Evolutionary conservation across 2,797 vertebrate genomes (phyloP), one percentile per base, ranked within the genome.

Genomic region (Otus scops): DNA sequence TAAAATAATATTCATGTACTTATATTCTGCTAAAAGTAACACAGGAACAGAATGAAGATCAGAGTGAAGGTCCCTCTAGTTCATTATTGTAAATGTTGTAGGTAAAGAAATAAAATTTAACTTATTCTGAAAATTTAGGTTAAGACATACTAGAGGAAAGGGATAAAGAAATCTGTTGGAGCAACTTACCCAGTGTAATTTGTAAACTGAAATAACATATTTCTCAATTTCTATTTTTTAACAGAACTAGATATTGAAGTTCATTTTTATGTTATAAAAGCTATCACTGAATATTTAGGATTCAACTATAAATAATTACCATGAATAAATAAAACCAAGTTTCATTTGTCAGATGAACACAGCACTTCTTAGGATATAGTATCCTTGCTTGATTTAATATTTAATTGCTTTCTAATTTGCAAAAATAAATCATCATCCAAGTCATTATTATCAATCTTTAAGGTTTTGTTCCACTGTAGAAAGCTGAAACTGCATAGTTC

Each of bases 401-500:
- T 95, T 87, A 92, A 87, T 81, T 89, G 45, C 59, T 74, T 95
- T 85, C 59, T 85, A 77, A 80, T 92, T 87, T 94, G 54, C 39
- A 87, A 67, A 89, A 95, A 76, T 67, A 88, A 88, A 67, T 92
- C 83, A 59, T 21, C 56, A 24, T 90, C 34, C 16, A 12, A 41
- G 80, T 60, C 92, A 64, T 87, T 79, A 73, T 56, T 91, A 79
- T 74, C 59, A 80, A 6, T 95, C 80, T 92, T 88, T 34, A 92
- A 85, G 45, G 5, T 59, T 93, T 86, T 76, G 8, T 93, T 78
- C 38, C 15, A 4, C 51, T 48, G 17, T 73, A 83, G 50, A 89
- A 88, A 70, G 64, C 60, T 93, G 63, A 83, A 93, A 30, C 48
- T 92, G 51, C n/a, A 28, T 50, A 67, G 39, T 85, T 93, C 28